Evolutionary conservation across 1,140 invertebrate genomes (phyloP).

Genomic region (Hormaphis cornu): DNA sequence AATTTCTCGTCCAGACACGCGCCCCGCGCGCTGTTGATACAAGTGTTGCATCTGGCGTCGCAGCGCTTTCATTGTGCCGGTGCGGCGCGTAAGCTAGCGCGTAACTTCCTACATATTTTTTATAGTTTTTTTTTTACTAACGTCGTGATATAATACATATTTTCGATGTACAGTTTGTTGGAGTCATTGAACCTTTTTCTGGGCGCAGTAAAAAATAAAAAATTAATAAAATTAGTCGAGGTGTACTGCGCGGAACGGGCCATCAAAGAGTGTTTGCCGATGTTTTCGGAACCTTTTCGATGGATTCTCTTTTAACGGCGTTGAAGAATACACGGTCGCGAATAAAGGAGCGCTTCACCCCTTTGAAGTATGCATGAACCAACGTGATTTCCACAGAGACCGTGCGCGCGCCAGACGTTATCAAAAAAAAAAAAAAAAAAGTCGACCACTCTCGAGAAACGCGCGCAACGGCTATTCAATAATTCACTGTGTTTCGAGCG

Average conservation of each 20-base stretch:
- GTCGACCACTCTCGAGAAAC: not conserved
- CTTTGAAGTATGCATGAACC: too few species aligned
- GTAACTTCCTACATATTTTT: too few species aligned
- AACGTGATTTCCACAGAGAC: slow-evolving; percentile 20
- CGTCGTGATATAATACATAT: not conserved
- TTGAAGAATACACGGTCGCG: too few species aligned
- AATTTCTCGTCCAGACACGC: not conserved
- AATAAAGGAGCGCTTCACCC: too few species aligned
- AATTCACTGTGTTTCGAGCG: too few species aligned
- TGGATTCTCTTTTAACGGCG: slow-evolving; percentile 12
- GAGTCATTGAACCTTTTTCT: not conserved
- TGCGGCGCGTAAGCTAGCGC: too few species aligned
- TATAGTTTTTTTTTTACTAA: not conserved
- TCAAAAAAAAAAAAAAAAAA: not conserved
- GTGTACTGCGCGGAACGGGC: too few species aligned
- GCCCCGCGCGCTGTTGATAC: not conserved
- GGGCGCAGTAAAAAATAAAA: not conserved
- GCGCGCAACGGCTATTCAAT: not conserved
- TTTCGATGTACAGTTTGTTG: not conserved
- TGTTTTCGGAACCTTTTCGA: slow-evolving; percentile 13
- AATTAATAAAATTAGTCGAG: not conserved
- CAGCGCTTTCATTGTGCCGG: too few species aligned
- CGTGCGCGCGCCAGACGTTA: not conserved
- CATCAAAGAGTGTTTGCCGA: not conserved
- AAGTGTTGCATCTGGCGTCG: slow-evolving; percentile 10